Evolutionary conservation across 1,140 invertebrate species (phyloP), one percentile per base, ranked within the genome.

Genomic region (Bombus waltoni): DNA sequence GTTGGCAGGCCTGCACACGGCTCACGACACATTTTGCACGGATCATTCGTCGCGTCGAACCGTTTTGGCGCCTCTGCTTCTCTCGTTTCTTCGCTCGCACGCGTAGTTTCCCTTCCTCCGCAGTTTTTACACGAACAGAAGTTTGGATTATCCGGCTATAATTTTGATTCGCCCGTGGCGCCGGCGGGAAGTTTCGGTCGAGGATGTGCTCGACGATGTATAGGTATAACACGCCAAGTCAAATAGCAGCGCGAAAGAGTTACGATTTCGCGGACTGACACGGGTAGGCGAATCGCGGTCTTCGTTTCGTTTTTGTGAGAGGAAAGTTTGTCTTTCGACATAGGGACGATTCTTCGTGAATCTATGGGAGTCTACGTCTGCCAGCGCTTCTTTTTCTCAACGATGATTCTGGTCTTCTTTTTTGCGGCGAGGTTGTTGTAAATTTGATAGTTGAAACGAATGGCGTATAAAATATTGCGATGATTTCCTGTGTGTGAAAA

Each of bases 161-260:
- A 90, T 88, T 71, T 70, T 65, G 77, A 84, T 71, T 85, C 83
- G 80, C 75, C 86, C 42, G 57, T 44, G 88, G 86, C 88, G 71
- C 75, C 75, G 71, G 71, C 47, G 5, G 32, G n/a, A 59, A 72
- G 66, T 35, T 13, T 32, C 59, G 6, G 6, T 11, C 22, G 62
- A 25, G 53, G 57, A 25, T 65, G 59, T 32, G 9, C 10, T 42
- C 25, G 25, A 11, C 59, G 59, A 6, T n/a, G 70, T 53, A 53
- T 53, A 22, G 47, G 47, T 73, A 18, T 9, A 32, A 10, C 57
- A 42, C 57, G 42, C 87, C 90, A 92, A 93, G 89, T 92, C 90
- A 92, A 93, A 93, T 90, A 93, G 74, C 87, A 71, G 40, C 81
- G 78, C 81, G 84, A 82, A 90, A 87, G 88, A 92, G 88, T 92